phyloP scores from a whole-genome alignment of 2,888 invertebrate species.

The Eremobia ochroleuca region DNA sequence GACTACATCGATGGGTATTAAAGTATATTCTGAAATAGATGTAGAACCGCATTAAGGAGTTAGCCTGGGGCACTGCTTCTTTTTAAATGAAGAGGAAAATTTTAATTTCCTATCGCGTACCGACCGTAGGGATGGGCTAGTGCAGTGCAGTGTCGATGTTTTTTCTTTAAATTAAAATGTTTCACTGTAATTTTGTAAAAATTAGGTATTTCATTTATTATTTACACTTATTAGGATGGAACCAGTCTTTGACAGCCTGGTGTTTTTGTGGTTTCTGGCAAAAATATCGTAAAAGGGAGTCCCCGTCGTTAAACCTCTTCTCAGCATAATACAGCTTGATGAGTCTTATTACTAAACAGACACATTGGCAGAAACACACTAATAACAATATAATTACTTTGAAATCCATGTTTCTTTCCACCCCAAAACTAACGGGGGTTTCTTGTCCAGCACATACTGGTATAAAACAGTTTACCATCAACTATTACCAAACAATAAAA shows the following conservation, averaged over 20 bases:
- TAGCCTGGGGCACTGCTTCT: slow-evolving; percentile 88
- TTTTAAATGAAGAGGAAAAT: slow-evolving; percentile 91
- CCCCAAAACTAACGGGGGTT: too few species aligned
- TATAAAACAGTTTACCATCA: not conserved
- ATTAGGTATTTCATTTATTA: not conserved
- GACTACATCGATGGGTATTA: slow-evolving; percentile 65
- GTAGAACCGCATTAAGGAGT: slow-evolving; percentile 89
- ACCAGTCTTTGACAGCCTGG: too few species aligned
- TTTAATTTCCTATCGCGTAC: slow-evolving; percentile 91
- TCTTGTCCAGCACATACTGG: too few species aligned
- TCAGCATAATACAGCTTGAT: not conserved
- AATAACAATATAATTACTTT: slow-evolving; percentile 1
- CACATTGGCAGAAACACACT: not conserved
- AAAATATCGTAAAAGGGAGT: not conserved
- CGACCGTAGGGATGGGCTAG: slow-evolving; percentile 79
- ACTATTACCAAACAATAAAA: not conserved
- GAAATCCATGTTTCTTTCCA: slow-evolving; percentile 16
- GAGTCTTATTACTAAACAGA: not conserved
- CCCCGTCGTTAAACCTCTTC: not conserved
- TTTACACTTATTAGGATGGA: not conserved
- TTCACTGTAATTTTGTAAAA: not conserved
- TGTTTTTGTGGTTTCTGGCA: not conserved
- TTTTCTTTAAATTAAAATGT: slow-evolving; percentile 1
- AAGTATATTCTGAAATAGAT: slow-evolving; percentile 78
- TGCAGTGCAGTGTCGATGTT: slow-evolving; percentile 46